Evolutionary conservation across 2,113 vertebrate genomes (phyloP).

Genomic region (Engraulis encrasicolus): DNA sequence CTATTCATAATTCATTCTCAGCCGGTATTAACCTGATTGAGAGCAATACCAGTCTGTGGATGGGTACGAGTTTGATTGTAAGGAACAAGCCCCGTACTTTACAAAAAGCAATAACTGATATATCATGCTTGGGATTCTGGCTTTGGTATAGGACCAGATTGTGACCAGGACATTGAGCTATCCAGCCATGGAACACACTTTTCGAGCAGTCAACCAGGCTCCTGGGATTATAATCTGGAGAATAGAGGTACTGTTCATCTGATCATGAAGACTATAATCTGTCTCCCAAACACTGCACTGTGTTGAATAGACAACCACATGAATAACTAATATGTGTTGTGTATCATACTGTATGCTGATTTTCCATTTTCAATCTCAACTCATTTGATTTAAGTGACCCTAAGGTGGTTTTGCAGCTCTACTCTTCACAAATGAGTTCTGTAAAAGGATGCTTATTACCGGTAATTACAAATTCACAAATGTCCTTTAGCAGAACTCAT

Average conservation of each 20-base stretch:
- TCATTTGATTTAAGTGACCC: neutral
- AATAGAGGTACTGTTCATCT: constrained; percentile 77
- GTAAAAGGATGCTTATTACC: too few species aligned
- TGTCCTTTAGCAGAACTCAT: too few species aligned
- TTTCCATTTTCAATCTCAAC: neutral
- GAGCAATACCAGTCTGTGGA: neutral
- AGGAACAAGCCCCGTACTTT: neutral
- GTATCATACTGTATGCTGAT: neutral
- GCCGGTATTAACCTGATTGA: too few species aligned
- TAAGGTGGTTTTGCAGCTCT: too few species aligned
- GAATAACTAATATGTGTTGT: neutral
- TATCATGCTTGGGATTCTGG: neutral
- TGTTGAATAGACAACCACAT: neutral
- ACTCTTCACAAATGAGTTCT: too few species aligned
- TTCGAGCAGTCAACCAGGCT: constrained; percentile 78
- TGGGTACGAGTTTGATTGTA: neutral
- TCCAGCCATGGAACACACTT: constrained; percentile 73
- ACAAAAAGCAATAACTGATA: neutral
- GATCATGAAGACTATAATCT: neutral
- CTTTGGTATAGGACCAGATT: neutral
- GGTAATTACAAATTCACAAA: too few species aligned
- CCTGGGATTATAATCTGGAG: constrained; percentile 86
- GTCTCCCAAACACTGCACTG: neutral
- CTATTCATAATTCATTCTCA: neutral
- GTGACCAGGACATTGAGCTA: neutral